These are phyloP conservation scores for Orientallactaga bullata DNA, from an alignment of 2,113 vertebrate genomes.

Conservation along the genomic window DNA sequence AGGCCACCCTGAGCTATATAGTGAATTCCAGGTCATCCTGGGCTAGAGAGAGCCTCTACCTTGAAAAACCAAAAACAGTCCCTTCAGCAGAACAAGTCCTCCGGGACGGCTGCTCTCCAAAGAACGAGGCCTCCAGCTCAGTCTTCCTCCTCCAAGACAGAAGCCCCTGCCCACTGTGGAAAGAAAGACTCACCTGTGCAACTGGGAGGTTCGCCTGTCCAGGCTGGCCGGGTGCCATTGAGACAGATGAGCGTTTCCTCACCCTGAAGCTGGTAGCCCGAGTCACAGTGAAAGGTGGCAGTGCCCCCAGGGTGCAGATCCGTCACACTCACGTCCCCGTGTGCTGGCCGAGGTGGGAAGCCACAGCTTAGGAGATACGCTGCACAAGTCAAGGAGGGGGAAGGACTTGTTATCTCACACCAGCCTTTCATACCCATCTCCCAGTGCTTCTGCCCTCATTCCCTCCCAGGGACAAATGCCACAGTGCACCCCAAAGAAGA, in stretches of 20 bases:
- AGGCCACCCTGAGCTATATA: too few species aligned
- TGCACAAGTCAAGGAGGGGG: constrained; percentile 69
- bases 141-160: not conserved
- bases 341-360: constrained; percentile 91
- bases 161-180: too few species aligned
- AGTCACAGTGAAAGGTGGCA: constrained; percentile 94
- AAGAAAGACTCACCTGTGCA: constrained; percentile 85
- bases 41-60: too few species aligned
- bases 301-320: constrained; percentile 94
- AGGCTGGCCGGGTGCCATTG: constrained; percentile 92
- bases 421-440: not conserved
- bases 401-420: not conserved
- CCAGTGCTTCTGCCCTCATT: not conserved
- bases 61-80: not conserved
- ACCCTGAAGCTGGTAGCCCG: constrained; percentile 93
- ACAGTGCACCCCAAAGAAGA: not conserved
- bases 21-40: too few species aligned
- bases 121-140: not conserved
- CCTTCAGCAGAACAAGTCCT: not conserved
- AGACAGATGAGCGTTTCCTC: constrained; percentile 92
- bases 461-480: not conserved
- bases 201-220: constrained; percentile 90
- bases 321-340: constrained; percentile 93
- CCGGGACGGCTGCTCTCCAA: not conserved
- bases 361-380: constrained; percentile 94